phyloP scores from a whole-genome alignment of 2,888 invertebrate species.

The Sturmia bella region DNA sequence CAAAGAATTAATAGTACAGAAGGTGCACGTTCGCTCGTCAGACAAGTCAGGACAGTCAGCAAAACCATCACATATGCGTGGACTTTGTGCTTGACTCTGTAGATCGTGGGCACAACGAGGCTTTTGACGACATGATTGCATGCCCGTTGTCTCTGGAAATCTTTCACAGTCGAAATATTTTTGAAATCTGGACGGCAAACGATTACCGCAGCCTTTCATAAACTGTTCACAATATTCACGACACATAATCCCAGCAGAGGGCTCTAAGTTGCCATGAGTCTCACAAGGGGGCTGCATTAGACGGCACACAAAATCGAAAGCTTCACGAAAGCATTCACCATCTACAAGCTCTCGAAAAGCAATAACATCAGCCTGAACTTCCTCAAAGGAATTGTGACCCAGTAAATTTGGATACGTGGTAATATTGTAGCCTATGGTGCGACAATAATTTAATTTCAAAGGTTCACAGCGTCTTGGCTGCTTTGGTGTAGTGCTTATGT shows the following conservation, averaged over 20 bases:
- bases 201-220: slow-evolving; percentile 90
- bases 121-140: slow-evolving; percentile 88
- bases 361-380: slow-evolving; percentile 89
- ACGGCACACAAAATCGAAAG: slow-evolving; percentile 94
- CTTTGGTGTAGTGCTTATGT: slow-evolving; percentile 82
- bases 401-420: slow-evolving; percentile 91
- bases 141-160: slow-evolving; percentile 90
- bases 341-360: slow-evolving; percentile 93
- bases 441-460: slow-evolving; percentile 87
- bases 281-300: slow-evolving; percentile 91
- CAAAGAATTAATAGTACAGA: slow-evolving; percentile 87
- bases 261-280: slow-evolving; percentile 84
- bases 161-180: slow-evolving; percentile 89
- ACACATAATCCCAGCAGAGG: slow-evolving; percentile 83
- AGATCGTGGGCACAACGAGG: slow-evolving; percentile 91
- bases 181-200: slow-evolving; percentile 87
- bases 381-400: slow-evolving; percentile 84
- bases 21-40: slow-evolving; percentile 91
- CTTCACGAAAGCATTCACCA: slow-evolving; percentile 93
- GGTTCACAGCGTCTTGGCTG: slow-evolving; percentile 87
- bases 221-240: slow-evolving; percentile 93
- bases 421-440: slow-evolving; percentile 88
- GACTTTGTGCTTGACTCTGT: slow-evolving; percentile 88
- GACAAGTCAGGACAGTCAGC: slow-evolving; percentile 92
- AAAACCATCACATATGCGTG: slow-evolving; percentile 92